Conservation (phyloP, 2,113 vertebrate species). For the Erythrocercus mccallii region DNA sequence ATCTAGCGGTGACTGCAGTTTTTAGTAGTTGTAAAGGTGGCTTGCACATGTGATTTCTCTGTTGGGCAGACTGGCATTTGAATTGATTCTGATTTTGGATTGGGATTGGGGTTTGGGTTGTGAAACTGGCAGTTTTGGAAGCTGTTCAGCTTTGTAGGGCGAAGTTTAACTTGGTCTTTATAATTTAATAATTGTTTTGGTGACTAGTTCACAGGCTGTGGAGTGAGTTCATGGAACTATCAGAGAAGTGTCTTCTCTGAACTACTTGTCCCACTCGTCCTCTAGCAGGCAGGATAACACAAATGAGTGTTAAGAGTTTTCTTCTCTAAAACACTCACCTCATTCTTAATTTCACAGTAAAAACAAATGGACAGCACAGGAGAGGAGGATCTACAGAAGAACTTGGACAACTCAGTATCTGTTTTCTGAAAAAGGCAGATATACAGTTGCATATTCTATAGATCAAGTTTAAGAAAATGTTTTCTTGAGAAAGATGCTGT, state of each 20-base stretch:
- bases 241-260: not conserved
- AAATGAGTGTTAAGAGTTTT: not conserved
- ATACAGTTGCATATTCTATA: accelerated
- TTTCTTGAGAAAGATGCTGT: not conserved
- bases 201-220: not conserved
- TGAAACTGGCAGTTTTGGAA: not conserved
- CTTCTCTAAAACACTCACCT: accelerated
- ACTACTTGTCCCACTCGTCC: not conserved
- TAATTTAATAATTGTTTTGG: not conserved
- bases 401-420: not conserved
- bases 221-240: not conserved
- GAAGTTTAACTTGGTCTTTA: not conserved
- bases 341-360: not conserved
- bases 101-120: not conserved
- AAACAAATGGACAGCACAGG: not conserved
- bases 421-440: not conserved
- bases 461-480: not conserved
- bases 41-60: not conserved
- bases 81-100: not conserved
- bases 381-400: not conserved
- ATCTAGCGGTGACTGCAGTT: not conserved
- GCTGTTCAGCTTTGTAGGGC: not conserved
- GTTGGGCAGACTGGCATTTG: not conserved
- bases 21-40: not conserved
- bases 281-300: not conserved